Evolutionary conservation across 2,888 invertebrate genomes (phyloP).

Genomic region (Pilophorus perplexus): DNA sequence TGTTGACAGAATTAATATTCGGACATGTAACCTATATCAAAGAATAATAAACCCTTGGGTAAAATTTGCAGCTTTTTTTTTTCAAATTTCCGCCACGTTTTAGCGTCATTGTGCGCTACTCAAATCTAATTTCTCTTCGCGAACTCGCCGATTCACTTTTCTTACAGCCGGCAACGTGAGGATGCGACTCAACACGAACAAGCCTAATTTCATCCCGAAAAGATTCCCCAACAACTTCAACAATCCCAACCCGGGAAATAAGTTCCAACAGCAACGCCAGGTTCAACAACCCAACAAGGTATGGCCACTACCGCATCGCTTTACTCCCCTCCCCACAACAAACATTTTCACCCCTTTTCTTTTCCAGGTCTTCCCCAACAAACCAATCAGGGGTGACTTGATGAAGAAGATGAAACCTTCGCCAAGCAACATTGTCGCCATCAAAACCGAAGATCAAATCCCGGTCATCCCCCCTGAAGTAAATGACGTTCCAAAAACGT

Average conservation of each 20-base stretch:
- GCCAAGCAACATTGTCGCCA: constrained; percentile 15
- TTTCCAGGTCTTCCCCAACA: background rate
- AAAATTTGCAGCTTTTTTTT: no score
- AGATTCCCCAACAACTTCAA: background rate
- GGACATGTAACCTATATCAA: no score
- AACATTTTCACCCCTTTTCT: no score
- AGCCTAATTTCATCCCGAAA: constrained; percentile 12
- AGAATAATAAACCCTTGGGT: no score
- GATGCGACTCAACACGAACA: constrained; percentile 2
- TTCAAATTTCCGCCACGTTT: no score
- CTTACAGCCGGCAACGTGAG: constrained; percentile 21
- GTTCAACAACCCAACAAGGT: background rate
- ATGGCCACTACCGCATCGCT: no score
- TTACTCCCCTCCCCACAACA: no score
- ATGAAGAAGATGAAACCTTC: background rate
- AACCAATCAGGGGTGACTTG: constrained; percentile 4
- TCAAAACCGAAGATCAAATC: constrained; percentile 14
- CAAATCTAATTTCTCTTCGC: no score
- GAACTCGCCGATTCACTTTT: no score
- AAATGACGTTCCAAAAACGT: no score
- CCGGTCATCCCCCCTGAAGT: constrained; percentile 13
- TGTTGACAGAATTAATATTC: no score
- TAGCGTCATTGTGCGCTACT: no score
- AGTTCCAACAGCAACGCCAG: constrained; percentile 5
- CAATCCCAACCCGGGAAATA: background rate